Evolutionary conservation across 2,888 invertebrate genomes (phyloP), one percentile per base, ranked within the genome.

Genomic region (Leptopilina drosophilae): DNA sequence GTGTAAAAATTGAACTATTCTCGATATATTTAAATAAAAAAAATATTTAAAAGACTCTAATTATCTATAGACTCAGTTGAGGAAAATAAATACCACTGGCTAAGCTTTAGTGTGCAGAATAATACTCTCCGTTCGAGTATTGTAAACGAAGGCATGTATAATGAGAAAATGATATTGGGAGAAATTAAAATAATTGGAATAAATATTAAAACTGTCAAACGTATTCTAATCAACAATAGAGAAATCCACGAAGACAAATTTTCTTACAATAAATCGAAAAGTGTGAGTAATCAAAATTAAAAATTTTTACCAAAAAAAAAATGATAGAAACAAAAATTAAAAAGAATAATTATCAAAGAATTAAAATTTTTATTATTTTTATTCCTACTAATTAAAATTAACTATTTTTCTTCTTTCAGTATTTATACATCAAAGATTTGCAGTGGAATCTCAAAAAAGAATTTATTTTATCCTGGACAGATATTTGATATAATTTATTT

Each of bases 161-260:
- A 49, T 12, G 73, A 64, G 5, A 59, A 15, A 46, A 78, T 78
- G 78, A 87, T 78, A 42, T 87, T 92, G 1, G 88, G 87, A 11
- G 85, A 82, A 82, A 85, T 92, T 66, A 82, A 87, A 80, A 86
- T 92, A 40, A 85, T 91, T 86, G 92, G 92, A 4, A 66, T 92
- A 8, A 73, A 86, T 9, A 88, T 92, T 0, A 83, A 82, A 9
- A 78, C 80, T 64, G 91, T 92, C 11, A 82, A 73, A 8, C 82
- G 92, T 5, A 90, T 92, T 80, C 85, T 87, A 12, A 11, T 15
- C 1, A 20, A 42, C 78, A 12, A n/a, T 11, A 11, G 56, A 40
- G 73, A 73, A 33, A 56, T 73, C 4, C 83, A 82, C 20, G 73
- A 87, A 33, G 78, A 87, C 75, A 26, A 75, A 33, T 91, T 89